phyloP scores from a whole-genome alignment of 1,140 invertebrate species.

The Venustaconcha ellipsiformis region DNA sequence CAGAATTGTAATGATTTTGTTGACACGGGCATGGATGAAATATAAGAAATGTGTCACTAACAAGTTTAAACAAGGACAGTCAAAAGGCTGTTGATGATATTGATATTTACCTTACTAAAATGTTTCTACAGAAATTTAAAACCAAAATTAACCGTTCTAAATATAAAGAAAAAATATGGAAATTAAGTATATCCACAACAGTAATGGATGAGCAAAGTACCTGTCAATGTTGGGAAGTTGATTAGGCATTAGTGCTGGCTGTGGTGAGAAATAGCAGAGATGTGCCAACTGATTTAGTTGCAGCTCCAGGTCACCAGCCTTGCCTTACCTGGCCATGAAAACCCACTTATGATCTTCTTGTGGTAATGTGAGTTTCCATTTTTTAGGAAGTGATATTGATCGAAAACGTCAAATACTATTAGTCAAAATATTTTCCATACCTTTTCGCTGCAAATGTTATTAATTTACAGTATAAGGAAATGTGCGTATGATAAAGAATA shows the following conservation, averaged over 20 bases:
- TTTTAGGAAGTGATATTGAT: not conserved
- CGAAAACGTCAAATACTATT: not conserved
- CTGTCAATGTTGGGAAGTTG: not conserved
- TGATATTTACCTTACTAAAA: no score
- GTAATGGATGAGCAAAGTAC: not conserved
- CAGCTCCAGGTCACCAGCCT: not conserved
- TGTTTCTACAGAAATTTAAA: no score
- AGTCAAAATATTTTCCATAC: not conserved
- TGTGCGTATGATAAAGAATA: no score
- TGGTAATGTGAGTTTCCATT: not conserved
- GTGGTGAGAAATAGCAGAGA: conserved; percentile 1
- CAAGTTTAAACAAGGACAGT: no score
- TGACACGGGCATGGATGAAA: conserved; percentile 20
- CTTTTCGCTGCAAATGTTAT: not conserved
- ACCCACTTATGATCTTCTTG: not conserved
- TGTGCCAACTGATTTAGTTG: not conserved
- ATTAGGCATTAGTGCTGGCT: not conserved
- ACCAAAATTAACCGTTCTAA: no score
- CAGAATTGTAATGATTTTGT: conserved; percentile 4
- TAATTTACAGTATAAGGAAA: no score
- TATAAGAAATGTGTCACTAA: not conserved
- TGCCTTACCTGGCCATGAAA: not conserved
- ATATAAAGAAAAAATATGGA: no score
- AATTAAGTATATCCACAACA: not conserved
- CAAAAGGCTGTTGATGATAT: no score